phyloP scores from a whole-genome alignment of 1,140 invertebrate genomes.

The Lordiphosa stackelbergi region DNA sequence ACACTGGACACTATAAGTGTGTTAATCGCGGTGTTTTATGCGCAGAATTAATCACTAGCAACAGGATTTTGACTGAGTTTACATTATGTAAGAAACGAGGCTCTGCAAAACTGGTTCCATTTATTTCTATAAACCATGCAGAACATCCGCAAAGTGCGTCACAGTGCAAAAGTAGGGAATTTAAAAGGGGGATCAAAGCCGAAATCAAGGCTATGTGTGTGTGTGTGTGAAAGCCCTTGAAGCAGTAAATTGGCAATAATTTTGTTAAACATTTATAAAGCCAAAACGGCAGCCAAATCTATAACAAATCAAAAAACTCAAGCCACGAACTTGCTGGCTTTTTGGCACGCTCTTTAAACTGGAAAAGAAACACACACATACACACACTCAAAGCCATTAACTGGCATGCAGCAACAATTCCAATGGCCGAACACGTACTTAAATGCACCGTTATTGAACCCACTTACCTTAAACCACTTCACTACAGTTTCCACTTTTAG shows the following conservation, averaged over 20 bases:
- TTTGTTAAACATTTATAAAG: constrained; percentile 9
- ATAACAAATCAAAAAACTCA: constrained; percentile 64
- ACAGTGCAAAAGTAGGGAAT: too few species aligned
- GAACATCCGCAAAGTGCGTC: too few species aligned
- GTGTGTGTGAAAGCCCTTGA: too few species aligned
- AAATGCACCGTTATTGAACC: constrained; percentile 73
- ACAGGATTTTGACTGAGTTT: constrained; percentile 62
- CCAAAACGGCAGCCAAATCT: constrained; percentile 41
- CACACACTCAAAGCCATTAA: constrained; percentile 16
- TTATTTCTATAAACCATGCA: background rate
- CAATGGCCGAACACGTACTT: constrained; percentile 29
- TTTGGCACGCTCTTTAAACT: constrained; percentile 29
- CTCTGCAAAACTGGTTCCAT: background rate
- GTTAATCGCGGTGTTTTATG: constrained; percentile 46
- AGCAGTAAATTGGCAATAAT: constrained; percentile 26
- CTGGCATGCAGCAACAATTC: constrained; percentile 8
- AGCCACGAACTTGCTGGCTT: constrained; percentile 42
- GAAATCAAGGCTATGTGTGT: too few species aligned
- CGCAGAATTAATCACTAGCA: constrained; percentile 60
- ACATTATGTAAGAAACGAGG: constrained; percentile 7
- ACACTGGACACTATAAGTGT: constrained; percentile 2
- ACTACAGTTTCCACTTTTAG: background rate
- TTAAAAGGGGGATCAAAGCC: too few species aligned
- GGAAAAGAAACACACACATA: constrained; percentile 25
- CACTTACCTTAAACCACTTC: constrained; percentile 47